These are phyloP conservation scores for Chionomys nivalis DNA, from an alignment of 2,113 vertebrate genomes.

Conservation along the genomic window DNA sequence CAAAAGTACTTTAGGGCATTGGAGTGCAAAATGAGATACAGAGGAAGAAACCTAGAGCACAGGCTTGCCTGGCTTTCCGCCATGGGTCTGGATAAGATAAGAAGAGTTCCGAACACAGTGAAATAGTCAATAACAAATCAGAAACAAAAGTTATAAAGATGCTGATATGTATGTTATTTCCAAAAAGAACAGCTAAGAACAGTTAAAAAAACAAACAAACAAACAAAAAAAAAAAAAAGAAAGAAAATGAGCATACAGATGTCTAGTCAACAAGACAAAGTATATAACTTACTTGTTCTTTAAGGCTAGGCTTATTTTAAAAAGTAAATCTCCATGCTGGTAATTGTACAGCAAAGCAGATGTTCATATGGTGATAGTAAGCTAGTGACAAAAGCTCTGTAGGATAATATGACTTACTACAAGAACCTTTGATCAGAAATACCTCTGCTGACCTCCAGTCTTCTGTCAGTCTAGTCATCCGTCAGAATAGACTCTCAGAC, in stretches of 20 bases:
- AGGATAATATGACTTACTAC: neutral
- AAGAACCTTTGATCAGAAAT: constrained; percentile 47
- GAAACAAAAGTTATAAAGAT: neutral
- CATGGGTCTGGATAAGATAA: neutral
- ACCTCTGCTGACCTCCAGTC: neutral
- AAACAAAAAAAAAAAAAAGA: neutral
- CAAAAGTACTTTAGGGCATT: neutral
- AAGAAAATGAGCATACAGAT: constrained; percentile 22
- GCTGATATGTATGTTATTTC: neutral
- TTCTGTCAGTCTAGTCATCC: neutral
- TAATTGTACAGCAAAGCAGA: neutral
- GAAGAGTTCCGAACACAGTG: neutral
- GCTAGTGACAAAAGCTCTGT: constrained; percentile 19
- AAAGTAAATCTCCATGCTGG: constrained; percentile 24
- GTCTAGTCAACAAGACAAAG: constrained; percentile 13
- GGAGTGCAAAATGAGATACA: neutral
- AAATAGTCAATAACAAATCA: neutral
- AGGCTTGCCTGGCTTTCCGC: neutral
- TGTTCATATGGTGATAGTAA: neutral
- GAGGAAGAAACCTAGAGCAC: neutral
- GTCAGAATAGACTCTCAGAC: neutral
- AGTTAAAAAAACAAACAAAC: no score
- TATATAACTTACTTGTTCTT: neutral
- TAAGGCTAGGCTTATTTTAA: constrained; percentile 33
- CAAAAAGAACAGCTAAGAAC: constrained; percentile 31